Percentiles rank a stretch among this genome's conserved stretches.
Evolutionary conservation across 1,140 invertebrate species (phyloP).

Genomic region (Sogatella furcifera): DNA sequence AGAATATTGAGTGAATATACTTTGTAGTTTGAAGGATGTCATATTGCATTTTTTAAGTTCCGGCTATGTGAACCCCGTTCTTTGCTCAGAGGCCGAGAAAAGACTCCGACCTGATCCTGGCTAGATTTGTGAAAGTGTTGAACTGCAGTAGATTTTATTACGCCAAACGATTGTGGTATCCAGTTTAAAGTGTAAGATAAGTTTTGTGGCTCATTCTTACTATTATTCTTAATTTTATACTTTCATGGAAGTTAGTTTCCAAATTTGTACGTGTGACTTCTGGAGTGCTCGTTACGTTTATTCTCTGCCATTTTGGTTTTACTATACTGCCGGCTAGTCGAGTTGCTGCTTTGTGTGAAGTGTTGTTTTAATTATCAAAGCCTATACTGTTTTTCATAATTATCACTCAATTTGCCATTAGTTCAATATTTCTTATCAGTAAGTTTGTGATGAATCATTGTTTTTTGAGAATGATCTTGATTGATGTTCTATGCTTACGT

Average conservation of each 20-base stretch:
- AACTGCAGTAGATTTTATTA: background rate
- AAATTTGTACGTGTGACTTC: background rate
- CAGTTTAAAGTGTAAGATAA: background rate
- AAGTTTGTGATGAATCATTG: too few relatives aligned
- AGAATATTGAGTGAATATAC: too few relatives aligned
- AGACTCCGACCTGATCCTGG: background rate
- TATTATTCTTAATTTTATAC: background rate
- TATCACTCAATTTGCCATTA: too few relatives aligned
- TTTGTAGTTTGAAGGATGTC: background rate
- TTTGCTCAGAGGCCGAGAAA: background rate
- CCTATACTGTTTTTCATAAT: too few relatives aligned
- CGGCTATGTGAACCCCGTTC: background rate
- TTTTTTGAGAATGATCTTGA: too few relatives aligned
- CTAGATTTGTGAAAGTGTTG: background rate
- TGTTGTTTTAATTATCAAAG: too few relatives aligned
- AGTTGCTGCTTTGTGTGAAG: too few relatives aligned
- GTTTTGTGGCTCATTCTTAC: background rate
- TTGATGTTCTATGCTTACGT: too few relatives aligned
- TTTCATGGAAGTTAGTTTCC: background rate
- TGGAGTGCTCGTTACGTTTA: background rate
- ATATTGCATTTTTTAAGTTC: constrained; percentile 1
- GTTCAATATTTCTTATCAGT: too few relatives aligned
- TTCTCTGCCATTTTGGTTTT: constrained; percentile 1
- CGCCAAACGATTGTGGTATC: background rate
- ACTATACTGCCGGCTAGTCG: background rate